Base-by-base conservation (phyloP, 92 coral and sea anemone genomes). In the Epizoanthus stellaris region DNA sequence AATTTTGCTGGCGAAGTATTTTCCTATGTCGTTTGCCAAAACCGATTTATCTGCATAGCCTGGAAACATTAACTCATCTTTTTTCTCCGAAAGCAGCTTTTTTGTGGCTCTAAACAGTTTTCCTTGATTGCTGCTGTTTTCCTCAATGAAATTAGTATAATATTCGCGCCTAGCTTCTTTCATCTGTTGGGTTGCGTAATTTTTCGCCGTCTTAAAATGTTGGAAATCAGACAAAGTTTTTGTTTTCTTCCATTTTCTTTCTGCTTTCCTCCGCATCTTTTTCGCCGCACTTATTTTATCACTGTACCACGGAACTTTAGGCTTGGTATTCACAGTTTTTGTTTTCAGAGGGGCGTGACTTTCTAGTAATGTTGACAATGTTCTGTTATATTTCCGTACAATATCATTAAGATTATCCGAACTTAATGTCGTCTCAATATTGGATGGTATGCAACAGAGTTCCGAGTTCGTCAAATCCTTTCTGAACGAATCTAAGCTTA, bases 61-160 rank as follows among this genome's bases (percentile, higher is more conserved):
- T 42, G 45, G 45, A 42, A 42, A 42, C 45, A 42, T 42, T 42
- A 42, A 42, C 45, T 42, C 45, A 42, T 42, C 45, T 5, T 42
- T 42, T 42, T 42, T 42, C 45, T 42, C 45, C 6, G 45, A 59
- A 13, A 13, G 64, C 64, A 59, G 19, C 64, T 59, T 59, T 59
- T 59, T 13, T 59, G 64, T 59, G 64, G 19, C 64, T 59, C 64
- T 59, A 59, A 59, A 59, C 17, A 59, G 64, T 59, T 59, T 59
- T 5, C 45, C 45, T 65, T 21, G 30, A 65, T 69, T 69, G n/a
- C 10, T 69, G 74, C 74, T 69, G 74, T 69, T 69, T 69, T 69
- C 54, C 19, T 69, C 49, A 69, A 30, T 38, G 19, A 69, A 8
- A 11, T 6, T 69, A 43, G 74, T 30, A 69, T 69, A 69, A 69